phyloP scores from a whole-genome alignment of 2,888 invertebrate genomes.

The Pecten maximus region DNA sequence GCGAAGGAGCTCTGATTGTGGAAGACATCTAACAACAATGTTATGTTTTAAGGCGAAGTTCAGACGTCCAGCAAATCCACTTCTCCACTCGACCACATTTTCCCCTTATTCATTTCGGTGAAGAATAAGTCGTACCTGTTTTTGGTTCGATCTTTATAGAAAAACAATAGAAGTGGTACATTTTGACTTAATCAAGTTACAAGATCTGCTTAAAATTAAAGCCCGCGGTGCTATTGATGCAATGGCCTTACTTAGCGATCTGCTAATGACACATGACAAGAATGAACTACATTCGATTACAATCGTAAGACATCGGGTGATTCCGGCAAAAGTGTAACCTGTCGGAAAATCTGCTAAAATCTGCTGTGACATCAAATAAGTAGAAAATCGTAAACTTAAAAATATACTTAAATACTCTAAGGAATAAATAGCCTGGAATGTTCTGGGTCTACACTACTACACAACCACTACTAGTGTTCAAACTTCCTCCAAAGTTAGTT shows the following conservation, averaged over 20 bases:
- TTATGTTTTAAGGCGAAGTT: no score
- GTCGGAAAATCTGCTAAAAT: not conserved
- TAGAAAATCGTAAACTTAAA: not conserved
- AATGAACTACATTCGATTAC: not conserved
- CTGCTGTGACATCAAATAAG: not conserved
- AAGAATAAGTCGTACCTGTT: no score
- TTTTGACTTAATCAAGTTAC: not conserved
- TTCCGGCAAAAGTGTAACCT: not conserved
- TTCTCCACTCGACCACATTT: no score
- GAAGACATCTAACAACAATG: no score
- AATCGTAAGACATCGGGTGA: not conserved
- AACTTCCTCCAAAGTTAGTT: no score
- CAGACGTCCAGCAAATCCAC: no score
- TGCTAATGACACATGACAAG: not conserved
- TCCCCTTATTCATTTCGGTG: no score
- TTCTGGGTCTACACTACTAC: not conserved
- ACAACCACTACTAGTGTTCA: no score
- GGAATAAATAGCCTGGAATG: slow-evolving; percentile 1
- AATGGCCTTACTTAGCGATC: not conserved
- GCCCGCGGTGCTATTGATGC: not conserved
- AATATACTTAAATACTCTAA: slow-evolving; percentile 2
- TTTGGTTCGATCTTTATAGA: no score
- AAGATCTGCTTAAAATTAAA: not conserved
- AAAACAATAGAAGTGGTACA: no score
- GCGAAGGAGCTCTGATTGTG: no score